phyloP scores from a whole-genome alignment of 2,888 invertebrate species.

The Cylloceria caligata region DNA sequence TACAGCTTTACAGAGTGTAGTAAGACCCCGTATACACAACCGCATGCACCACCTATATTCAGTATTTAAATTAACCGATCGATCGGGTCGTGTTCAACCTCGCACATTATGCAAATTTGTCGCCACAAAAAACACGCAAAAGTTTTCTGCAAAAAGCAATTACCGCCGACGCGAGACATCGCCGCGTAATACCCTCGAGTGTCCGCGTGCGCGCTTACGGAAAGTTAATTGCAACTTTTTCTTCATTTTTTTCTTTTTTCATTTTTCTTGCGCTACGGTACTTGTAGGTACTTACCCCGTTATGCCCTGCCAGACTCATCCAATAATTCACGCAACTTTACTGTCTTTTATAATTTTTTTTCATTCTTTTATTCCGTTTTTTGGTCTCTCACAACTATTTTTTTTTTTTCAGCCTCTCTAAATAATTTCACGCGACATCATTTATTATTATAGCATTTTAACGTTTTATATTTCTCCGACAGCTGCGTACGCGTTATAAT shows the following conservation, averaged over 20 bases:
- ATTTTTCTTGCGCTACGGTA: conserved; percentile 34
- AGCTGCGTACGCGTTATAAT: too few species aligned
- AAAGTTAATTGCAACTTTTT: conserved; percentile 80
- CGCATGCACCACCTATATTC: conserved; percentile 73
- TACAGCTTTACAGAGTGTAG: conserved; percentile 14
- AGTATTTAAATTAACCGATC: conserved; percentile 84
- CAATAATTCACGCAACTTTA: conserved; percentile 61
- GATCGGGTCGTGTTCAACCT: conserved; percentile 81
- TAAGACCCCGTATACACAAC: conserved; percentile 38
- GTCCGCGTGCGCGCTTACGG: conserved; percentile 68
- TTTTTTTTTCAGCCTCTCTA: conserved; percentile 38
- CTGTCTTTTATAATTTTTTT: conserved; percentile 34
- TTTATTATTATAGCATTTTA: conserved; percentile 32
- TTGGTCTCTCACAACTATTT: conserved; percentile 1
- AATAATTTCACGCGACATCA: conserved; percentile 14
- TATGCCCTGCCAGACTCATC: conserved; percentile 52
- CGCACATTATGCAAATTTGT: conserved; percentile 83
- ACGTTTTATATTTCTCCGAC: conserved; percentile 12
- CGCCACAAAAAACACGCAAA: conserved; percentile 80
- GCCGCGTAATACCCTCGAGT: conserved; percentile 70
- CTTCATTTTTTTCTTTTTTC: conserved; percentile 40
- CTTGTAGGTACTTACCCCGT: conserved; percentile 53
- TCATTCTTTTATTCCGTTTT: conserved; percentile 7
- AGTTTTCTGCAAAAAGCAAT: conserved; percentile 83
- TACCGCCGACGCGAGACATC: conserved; percentile 81